A percentile compares a stretch with the other conserved stretches of the same genome.
Evolutionary conservation across 1,140 invertebrate genomes (phyloP).

Genomic region (Lethrus apterus): DNA sequence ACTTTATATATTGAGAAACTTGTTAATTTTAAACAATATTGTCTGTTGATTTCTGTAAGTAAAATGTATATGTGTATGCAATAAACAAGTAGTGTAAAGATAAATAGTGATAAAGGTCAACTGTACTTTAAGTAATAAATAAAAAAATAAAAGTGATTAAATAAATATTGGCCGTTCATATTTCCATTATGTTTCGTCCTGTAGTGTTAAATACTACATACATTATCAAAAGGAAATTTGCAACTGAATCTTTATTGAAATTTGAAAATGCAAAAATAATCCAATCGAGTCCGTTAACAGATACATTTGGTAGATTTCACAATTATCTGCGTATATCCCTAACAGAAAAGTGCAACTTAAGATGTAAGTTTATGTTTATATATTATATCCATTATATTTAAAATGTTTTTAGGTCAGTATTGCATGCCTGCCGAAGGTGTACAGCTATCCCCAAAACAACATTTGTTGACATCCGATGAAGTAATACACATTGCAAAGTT

Average conservation of each 20-base stretch:
- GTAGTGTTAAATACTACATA: neutral
- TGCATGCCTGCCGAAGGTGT: conserved; percentile 73
- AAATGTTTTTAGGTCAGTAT: conserved; percentile 32
- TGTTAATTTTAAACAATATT: too few species aligned
- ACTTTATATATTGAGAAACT: too few species aligned
- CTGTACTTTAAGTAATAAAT: too few species aligned
- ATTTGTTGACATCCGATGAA: conserved; percentile 79
- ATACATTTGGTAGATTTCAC: conserved; percentile 83
- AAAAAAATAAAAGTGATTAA: too few species aligned
- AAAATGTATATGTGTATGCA: too few species aligned
- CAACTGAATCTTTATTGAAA: neutral
- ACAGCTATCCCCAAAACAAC: conserved; percentile 61
- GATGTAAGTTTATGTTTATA: conserved; percentile 64
- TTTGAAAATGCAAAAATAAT: neutral
- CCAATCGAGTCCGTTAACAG: conserved; percentile 52
- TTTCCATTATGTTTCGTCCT: neutral
- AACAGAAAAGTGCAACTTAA: conserved; percentile 91
- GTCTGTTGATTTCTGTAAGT: too few species aligned
- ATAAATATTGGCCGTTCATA: too few species aligned
- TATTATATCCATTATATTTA: neutral
- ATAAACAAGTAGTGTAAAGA: too few species aligned
- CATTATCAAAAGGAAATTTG: neutral
- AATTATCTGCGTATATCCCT: conserved; percentile 92
- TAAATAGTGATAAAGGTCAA: too few species aligned
- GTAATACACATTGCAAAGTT: conserved; percentile 69